Percentiles rank a stretch among this genome's conserved stretches.
Evolutionary conservation across 2,888 invertebrate genomes (phyloP).

Genomic region (Mimas tiliae): DNA sequence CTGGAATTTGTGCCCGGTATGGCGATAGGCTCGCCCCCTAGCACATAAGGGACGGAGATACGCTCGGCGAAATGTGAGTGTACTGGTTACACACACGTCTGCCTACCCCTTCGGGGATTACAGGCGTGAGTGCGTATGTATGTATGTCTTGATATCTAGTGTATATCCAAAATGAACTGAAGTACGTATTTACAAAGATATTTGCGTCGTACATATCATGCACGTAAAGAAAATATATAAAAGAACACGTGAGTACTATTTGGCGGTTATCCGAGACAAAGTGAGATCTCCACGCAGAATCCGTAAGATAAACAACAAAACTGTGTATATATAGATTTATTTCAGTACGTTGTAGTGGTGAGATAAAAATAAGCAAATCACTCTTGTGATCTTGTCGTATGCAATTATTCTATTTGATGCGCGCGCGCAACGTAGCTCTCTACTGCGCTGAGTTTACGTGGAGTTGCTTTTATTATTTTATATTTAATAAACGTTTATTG

Average conservation of each 20-base stretch:
- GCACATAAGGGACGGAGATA: too few relatives aligned
- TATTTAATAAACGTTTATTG: background rate
- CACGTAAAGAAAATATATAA: conserved; percentile 9
- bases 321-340: conserved; percentile 26
- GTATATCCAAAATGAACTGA: background rate
- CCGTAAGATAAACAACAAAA: conserved; percentile 19
- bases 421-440: conserved; percentile 28
- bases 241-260: conserved; percentile 3
- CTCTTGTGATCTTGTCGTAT: conserved; percentile 45
- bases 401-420: conserved; percentile 52
- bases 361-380: conserved; percentile 44
- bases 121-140: too few relatives aligned
- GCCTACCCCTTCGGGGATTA: too few relatives aligned
- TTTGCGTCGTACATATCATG: background rate
- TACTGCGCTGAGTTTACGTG: conserved; percentile 14
- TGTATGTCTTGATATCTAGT: background rate
- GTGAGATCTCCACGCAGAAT: conserved; percentile 11
- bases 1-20: too few relatives aligned
- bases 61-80: too few relatives aligned
- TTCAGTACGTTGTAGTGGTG: conserved; percentile 25
- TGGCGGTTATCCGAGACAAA: conserved; percentile 15
- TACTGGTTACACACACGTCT: too few relatives aligned
- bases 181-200: background rate
- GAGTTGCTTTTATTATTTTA: background rate
- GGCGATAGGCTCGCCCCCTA: too few relatives aligned